A percentile compares a stretch with the other conserved stretches of the same genome.
Conservation (phyloP, 37 sponge, comb jelly and placozoan genomes). For the Diacarnus erythraeanus region DNA sequence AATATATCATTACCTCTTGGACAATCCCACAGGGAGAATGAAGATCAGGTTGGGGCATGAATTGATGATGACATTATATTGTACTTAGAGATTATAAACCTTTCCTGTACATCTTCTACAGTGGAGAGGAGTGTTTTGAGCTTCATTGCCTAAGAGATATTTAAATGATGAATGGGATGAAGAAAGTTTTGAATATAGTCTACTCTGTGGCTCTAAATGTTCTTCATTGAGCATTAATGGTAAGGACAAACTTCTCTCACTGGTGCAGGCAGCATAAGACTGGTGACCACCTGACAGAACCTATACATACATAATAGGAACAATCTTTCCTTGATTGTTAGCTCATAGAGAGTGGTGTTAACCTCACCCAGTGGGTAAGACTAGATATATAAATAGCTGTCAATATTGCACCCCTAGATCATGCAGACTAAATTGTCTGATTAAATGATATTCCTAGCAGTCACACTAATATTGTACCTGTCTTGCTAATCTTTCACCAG, state of each 20-base stretch:
- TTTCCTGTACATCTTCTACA: slow-evolving; percentile 23
- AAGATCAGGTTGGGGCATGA: too few species aligned
- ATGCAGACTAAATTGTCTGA: too few species aligned
- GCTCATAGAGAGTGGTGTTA: too few species aligned
- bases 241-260: slow-evolving; percentile 14
- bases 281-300: neutral
- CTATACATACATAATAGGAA: neutral
- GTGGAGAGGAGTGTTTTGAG: neutral
- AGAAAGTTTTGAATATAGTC: neutral
- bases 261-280: neutral
- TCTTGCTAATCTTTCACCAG: slow-evolving; percentile 34
- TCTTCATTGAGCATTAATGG: slow-evolving; percentile 27
- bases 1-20: too few species aligned
- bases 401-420: too few species aligned
- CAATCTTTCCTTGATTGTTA: neutral
- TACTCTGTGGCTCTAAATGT: slow-evolving; percentile 9
- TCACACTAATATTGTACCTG: slow-evolving; percentile 8
- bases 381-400: neutral
- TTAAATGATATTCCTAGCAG: neutral
- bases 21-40: too few species aligned
- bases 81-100: slow-evolving; percentile 15
- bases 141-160: neutral
- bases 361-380: neutral
- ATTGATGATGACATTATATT: too few species aligned
- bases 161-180: neutral